Evolutionary conservation across 2,888 invertebrate species (phyloP).

Genomic region (Lissonota sp.): DNA sequence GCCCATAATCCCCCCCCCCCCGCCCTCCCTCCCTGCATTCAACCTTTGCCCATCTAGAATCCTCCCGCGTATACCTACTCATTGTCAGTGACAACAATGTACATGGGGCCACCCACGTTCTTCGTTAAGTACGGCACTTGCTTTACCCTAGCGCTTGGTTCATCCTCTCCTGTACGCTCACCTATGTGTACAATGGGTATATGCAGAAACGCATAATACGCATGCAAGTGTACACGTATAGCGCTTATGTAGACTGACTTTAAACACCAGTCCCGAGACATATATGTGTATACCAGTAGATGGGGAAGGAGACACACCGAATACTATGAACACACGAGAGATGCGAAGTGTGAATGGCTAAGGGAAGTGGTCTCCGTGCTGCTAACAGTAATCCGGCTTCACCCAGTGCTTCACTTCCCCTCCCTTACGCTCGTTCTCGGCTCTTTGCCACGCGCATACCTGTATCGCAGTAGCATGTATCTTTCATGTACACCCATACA

Average conservation of each 20-base stretch:
- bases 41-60: conserved; percentile 13
- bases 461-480: conserved; percentile 7
- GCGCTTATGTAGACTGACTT: conserved; percentile 3
- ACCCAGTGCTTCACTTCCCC: conserved; percentile 26
- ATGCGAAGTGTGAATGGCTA: conserved; percentile 69
- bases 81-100: conserved; percentile 26
- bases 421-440: conserved; percentile 46
- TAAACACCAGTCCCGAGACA: not conserved
- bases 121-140: conserved; percentile 19
- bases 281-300: conserved; percentile 1
- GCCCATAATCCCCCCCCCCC: too few species aligned
- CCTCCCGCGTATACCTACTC: not conserved
- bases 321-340: conserved; percentile 69
- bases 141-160: conserved; percentile 33
- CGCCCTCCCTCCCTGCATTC: conserved; percentile 13
- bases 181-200: conserved; percentile 32
- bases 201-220: conserved; percentile 42
- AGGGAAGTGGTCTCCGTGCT: conserved; percentile 68
- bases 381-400: conserved; percentile 73
- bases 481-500: conserved; percentile 7
- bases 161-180: conserved; percentile 7
- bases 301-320: conserved; percentile 40
- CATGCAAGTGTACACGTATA: not conserved
- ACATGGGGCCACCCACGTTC: conserved; percentile 63
- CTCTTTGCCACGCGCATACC: conserved; percentile 31